Evolutionary conservation across 2,888 invertebrate genomes (phyloP), one percentile per base, ranked within the genome.

Genomic region (Acleris laterana): DNA sequence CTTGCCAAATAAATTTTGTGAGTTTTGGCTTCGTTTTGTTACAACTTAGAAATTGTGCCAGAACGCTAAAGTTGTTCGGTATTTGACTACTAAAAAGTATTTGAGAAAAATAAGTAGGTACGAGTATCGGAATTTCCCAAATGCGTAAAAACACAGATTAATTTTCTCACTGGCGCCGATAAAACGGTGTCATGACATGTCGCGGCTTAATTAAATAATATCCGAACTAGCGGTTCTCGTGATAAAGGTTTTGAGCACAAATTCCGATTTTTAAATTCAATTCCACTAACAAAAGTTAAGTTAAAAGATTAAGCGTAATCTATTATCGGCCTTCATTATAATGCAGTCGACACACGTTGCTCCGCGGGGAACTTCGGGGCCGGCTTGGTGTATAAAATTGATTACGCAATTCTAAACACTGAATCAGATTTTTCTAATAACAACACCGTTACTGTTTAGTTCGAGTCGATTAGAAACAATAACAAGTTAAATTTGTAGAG

Each of bases 401-500:
- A 82, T 88, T 89, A 77, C 84, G 82, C 85, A 86, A 87, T 79
- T 72, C 68, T 72, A 78, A 80, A 77, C 81, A 82, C 82, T 83
- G 78, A 78, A 78, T 77, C 74, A 75, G 72, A 78, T 80, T 77
- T 81, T 82, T 80, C 77, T 81, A 81, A 38, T 38, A 38, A 38
- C 38, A 38, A 79, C 77, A 79, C 85, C 84, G 84, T 84, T 87
- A 85, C 79, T 77, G 79, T 76, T 32, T 32, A 32, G 17, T 20
- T 38, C 48, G 17, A 48, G 46, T 52, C 52, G 52, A 19, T 25
- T 19, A n/a, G 28, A 52, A 52, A 59, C 32, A 59, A 32, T 32
- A 49, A 49, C 20, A 49, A 13, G 38, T 32, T 59, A 20, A 48
- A 59, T 17, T 59, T 49, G 16, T 7, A 32, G 48, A 19, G 20